These are phyloP conservation scores for Ceyx cyanopectus DNA, from an alignment of 2,113 vertebrate genomes.

Conservation along the genomic window DNA sequence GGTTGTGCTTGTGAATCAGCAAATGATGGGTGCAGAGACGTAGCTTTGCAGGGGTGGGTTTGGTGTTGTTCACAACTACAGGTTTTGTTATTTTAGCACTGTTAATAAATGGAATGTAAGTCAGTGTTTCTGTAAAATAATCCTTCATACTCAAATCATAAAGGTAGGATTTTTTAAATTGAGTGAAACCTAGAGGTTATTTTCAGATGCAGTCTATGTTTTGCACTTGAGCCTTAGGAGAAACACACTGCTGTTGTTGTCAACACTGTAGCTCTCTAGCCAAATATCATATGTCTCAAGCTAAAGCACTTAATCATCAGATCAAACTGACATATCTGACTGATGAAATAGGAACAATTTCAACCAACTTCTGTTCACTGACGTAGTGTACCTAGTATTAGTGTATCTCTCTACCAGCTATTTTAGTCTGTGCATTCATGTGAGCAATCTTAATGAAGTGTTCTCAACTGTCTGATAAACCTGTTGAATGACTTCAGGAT, in stretches of 20 bases:
- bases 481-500: not conserved
- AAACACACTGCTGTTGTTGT: not conserved
- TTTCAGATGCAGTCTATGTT: not conserved
- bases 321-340: not conserved
- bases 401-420: not conserved
- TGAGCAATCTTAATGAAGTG: not conserved
- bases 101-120: not conserved
- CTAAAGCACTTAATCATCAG: not conserved
- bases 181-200: not conserved
- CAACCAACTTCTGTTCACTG: not conserved
- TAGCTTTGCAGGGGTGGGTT: not conserved
- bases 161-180: not conserved
- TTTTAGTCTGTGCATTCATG: not conserved
- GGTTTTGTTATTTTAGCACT: not conserved
- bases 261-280: not conserved
- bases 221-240: not conserved
- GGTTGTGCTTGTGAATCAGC: not conserved
- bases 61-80: not conserved
- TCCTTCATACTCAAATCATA: not conserved
- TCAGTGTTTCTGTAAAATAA: not conserved
- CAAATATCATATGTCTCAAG: rapidly evolving
- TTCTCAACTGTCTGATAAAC: not conserved
- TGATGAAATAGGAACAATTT: not conserved
- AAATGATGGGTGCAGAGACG: not conserved
- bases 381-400: not conserved